These are phyloP conservation scores for Syngnathus acus DNA, from an alignment of 2,797 vertebrate species.

Conservation along the genomic window DNA sequence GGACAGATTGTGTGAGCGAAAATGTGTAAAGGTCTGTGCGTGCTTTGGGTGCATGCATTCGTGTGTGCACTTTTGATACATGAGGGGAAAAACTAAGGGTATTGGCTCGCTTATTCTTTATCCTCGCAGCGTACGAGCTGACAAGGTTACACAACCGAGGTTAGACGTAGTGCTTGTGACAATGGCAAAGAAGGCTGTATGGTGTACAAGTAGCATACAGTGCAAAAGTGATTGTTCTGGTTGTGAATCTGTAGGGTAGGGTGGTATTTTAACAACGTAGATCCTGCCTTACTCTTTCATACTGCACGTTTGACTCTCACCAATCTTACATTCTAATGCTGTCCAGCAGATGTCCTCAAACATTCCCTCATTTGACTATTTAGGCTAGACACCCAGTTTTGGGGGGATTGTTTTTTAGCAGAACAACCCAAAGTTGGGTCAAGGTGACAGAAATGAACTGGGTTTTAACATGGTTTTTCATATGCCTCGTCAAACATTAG, in stretches of 20 bases:
- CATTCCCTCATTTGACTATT: neutral
- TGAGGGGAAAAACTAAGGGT: conserved; percentile 32
- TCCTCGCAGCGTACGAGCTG: conserved; percentile 37
- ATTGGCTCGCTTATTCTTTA: conserved; percentile 36
- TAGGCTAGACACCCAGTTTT: too few relatives aligned
- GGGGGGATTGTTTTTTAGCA: too few relatives aligned
- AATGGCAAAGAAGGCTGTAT: neutral
- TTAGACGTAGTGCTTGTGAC: conserved; percentile 22
- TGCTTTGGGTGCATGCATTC: neutral
- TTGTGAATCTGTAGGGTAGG: neutral
- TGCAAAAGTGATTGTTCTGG: neutral
- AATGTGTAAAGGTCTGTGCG: neutral
- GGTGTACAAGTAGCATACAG: neutral
- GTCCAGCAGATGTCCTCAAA: neutral
- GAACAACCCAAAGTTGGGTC: too few relatives aligned
- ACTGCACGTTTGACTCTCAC: neutral
- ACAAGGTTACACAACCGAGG: conserved; percentile 51
- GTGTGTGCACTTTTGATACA: conserved; percentile 11
- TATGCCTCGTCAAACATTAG: conserved; percentile 24
- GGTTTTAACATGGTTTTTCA: conserved; percentile 17
- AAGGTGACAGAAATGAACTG: too few relatives aligned
- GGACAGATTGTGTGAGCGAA: conserved; percentile 6
- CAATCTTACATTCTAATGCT: neutral
- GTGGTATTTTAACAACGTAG: neutral
- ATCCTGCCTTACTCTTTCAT: neutral